Conservation (phyloP, 2,888 invertebrate species). For the Halictus ligatus region DNA sequence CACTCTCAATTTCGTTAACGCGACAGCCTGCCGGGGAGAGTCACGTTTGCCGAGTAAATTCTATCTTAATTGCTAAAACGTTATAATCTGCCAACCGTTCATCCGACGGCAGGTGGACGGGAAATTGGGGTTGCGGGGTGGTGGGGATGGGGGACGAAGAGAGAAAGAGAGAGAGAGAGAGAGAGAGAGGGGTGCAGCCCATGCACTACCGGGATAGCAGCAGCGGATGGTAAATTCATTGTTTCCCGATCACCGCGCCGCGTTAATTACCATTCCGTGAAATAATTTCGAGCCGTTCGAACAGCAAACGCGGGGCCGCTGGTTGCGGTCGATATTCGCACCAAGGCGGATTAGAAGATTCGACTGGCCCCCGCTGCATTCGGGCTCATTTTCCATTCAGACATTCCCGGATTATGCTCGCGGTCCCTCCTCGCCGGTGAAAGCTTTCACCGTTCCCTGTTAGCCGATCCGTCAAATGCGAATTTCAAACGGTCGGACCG, state of each 20-base stretch:
- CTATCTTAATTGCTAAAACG: constrained; percentile 48
- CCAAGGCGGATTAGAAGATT: constrained; percentile 11
- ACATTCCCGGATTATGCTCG: neutral
- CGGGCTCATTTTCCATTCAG: neutral
- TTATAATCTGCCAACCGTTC: constrained; percentile 24
- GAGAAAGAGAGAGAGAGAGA: neutral
- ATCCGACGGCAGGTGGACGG: neutral
- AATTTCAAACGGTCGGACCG: neutral
- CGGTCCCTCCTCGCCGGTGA: neutral
- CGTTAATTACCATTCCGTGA: constrained; percentile 33
- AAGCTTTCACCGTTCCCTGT: neutral
- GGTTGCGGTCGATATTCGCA: neutral
- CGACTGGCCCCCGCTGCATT: neutral
- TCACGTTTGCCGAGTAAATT: constrained; percentile 44
- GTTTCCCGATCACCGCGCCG: constrained; percentile 12
- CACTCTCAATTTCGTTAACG: constrained; percentile 49
- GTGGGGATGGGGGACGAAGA: neutral
- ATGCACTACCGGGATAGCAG: neutral
- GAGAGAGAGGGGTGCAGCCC: too few relatives aligned
- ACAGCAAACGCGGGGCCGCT: neutral
- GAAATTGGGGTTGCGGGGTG: neutral
- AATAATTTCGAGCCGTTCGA: constrained; percentile 32
- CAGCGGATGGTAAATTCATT: constrained; percentile 26
- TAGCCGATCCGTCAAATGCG: neutral
- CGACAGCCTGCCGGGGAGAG: constrained; percentile 13